Evolutionary conservation across 2,113 vertebrate species (phyloP).

Genomic region (Monopterus albus): DNA sequence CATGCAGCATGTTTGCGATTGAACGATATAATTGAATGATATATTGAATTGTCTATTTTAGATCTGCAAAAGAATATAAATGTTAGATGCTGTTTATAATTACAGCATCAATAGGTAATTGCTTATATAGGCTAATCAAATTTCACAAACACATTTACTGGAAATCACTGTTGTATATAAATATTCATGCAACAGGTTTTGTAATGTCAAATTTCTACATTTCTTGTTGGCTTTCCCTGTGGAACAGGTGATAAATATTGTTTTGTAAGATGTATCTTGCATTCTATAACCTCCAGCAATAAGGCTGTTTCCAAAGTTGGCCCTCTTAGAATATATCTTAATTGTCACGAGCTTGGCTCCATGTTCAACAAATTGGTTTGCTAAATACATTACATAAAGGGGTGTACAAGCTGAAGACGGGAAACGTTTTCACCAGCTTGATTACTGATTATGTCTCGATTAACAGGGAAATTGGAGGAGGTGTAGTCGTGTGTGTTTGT

Average conservation of each 20-base stretch:
- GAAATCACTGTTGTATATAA: neutral
- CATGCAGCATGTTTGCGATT: neutral
- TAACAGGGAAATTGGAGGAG: slow-evolving; percentile 46
- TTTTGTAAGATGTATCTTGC: neutral
- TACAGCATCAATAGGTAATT: no score
- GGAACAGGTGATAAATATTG: neutral
- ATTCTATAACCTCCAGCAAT: neutral
- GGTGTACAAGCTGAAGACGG: slow-evolving; percentile 53
- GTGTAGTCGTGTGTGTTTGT: slow-evolving; percentile 11
- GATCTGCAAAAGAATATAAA: neutral
- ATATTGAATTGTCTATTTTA: no score
- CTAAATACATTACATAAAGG: slow-evolving; percentile 41
- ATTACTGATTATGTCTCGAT: slow-evolving; percentile 75
- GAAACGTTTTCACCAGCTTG: slow-evolving; percentile 58
- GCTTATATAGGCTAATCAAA: no score
- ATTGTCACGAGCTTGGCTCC: slow-evolving; percentile 13
- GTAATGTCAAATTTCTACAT: neutral
- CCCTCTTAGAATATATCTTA: slow-evolving; percentile 13
- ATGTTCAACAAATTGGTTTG: slow-evolving; percentile 53
- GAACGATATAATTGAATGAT: neutral
- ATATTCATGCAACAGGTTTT: neutral
- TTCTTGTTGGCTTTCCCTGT: neutral
- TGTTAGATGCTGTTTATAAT: neutral
- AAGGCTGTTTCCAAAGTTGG: neutral
- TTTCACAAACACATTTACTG: no score